phyloP scores from a whole-genome alignment of 1,140 invertebrate species.

The Dendrolimus punctatus region DNA sequence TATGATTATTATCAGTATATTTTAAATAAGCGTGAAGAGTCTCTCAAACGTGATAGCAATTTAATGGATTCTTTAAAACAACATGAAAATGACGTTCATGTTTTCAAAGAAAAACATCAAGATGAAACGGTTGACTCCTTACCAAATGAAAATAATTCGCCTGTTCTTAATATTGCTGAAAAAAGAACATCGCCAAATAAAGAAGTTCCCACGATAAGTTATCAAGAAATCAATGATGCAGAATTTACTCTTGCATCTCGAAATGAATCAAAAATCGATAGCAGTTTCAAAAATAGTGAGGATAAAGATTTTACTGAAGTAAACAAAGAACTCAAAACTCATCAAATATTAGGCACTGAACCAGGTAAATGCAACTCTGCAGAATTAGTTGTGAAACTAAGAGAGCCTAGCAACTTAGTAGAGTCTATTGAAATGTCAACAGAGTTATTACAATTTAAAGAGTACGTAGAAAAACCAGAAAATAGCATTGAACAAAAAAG shows the following conservation, averaged over 20 bases:
- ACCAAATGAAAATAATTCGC: neutral
- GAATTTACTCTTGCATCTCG: slow-evolving; percentile 12
- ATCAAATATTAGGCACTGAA: too few species aligned
- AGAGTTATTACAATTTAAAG: too few species aligned
- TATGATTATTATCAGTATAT: slow-evolving; percentile 39
- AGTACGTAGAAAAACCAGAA: too few species aligned
- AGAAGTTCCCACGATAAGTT: slow-evolving; percentile 6
- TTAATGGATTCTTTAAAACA: neutral
- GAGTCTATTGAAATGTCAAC: too few species aligned
- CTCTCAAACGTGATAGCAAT: neutral
- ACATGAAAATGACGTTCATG: slow-evolving; percentile 1
- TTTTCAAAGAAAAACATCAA: neutral
- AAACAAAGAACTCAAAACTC: neutral
- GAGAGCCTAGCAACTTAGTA: too few species aligned
- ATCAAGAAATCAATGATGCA: slow-evolving; percentile 18
- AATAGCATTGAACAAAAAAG: too few species aligned
- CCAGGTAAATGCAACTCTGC: too few species aligned
- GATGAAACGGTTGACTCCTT: neutral
- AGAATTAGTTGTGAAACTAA: too few species aligned
- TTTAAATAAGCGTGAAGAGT: slow-evolving; percentile 14
- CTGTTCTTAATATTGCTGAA: neutral
- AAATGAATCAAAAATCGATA: neutral
- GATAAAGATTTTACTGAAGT: neutral
- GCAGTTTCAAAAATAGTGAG: neutral
- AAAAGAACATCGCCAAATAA: neutral